Base-by-base conservation (phyloP, 2,888 invertebrate species). In the Caenorhabditis doughertyi region DNA sequence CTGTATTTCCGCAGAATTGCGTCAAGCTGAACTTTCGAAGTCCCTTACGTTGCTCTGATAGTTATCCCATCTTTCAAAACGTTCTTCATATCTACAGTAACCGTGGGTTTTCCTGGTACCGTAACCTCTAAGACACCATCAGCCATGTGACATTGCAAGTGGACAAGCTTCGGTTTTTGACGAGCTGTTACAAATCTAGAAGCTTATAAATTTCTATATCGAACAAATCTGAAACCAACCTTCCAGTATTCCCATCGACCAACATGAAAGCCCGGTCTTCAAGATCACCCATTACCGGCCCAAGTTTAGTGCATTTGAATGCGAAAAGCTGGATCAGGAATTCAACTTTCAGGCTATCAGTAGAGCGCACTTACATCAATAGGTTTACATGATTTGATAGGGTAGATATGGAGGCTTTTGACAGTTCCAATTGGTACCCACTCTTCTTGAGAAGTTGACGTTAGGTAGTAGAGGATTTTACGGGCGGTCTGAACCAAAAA, bases 401-500 rank as follows among this genome's bases (percentile, higher is more conserved):
- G 87, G 49, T 83, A 83, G 29, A 87, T 81, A 51, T 79, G 80
- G 13, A 87, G 83, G 27, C 80, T 55, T 32, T 84, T 85, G 11
- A 87, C 77, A 2, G 56, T 29, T 49, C 87, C 87, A 35, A 87
- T 79, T 2, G 87, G 87, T 13, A 87, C 70, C 82, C 84, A 87
- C 55, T 85, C 80, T 8, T 80, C 2, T 11, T 16, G 56, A 3
- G 53, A 49, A 25, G 44, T 58, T 1, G 67, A 27, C 13, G 18
- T 35, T 16, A 70, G 47, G 29, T 79, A 82, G 16, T 51, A 47
- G n/a, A 70, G 72, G 23, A 73, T 25, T 60, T 76, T 51, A 5
- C 74, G 70, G 21, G 71, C 58, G 0, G 53, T 60, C 73, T 83
- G 44, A 56, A 56, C 4, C 1, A 53, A 23, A n/a, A 21, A 23